Conservation (phyloP, 2,797 vertebrate species). For the Lacerta bilineata region DNA sequence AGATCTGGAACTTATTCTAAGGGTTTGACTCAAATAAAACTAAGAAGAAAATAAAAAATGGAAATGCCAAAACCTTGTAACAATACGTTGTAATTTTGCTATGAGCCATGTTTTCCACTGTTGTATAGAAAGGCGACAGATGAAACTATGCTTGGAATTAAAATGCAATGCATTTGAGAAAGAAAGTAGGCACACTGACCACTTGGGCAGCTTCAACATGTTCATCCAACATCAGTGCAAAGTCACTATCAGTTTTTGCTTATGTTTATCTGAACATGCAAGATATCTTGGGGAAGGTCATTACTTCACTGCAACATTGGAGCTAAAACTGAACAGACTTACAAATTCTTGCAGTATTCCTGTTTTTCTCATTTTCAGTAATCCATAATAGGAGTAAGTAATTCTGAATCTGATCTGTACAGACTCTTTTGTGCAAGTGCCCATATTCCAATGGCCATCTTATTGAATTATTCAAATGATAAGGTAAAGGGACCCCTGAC, state of each 20-base stretch:
- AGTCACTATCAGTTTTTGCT: background rate
- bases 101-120: background rate
- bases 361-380: background rate
- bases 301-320: background rate
- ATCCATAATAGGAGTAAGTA: background rate
- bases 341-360: background rate
- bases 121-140: background rate
- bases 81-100: background rate
- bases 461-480: background rate
- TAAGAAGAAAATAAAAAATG: constrained; percentile 24
- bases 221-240: background rate
- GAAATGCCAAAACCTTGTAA: background rate
- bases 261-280: background rate
- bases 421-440: background rate
- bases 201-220: background rate
- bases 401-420: background rate
- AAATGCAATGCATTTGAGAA: background rate
- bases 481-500: background rate
- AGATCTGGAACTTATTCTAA: background rate
- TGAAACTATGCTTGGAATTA: background rate
- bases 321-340: background rate
- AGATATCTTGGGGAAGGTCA: background rate
- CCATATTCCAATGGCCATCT: background rate
- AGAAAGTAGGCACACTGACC: background rate
- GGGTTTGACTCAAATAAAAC: constrained; percentile 32